A percentile compares a stretch with the other conserved stretches of the same genome.
These are phyloP conservation scores for Musca vetustissima DNA, from an alignment of 1,140 invertebrate genomes.

Conservation along the genomic window DNA sequence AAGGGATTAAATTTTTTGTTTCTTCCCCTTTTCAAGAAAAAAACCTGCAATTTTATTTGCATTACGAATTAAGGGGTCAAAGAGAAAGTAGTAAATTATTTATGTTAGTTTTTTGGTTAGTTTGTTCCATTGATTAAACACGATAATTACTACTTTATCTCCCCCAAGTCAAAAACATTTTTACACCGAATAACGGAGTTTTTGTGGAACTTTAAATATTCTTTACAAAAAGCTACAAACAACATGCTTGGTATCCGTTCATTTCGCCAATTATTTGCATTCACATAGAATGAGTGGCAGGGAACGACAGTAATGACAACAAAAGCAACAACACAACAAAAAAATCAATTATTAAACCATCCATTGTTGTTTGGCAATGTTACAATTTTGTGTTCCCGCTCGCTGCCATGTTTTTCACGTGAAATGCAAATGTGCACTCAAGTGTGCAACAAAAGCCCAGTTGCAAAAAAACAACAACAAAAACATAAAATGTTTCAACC, in stretches of 20 bases:
- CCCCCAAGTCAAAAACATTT: neutral
- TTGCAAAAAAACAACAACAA: neutral
- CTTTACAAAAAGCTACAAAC: too few species aligned
- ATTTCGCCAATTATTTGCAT: slow-evolving; percentile 9
- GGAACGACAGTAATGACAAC: neutral
- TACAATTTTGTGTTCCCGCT: neutral
- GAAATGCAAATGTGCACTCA: slow-evolving; percentile 3
- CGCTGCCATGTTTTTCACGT: neutral
- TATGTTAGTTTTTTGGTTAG: too few species aligned
- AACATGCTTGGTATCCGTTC: neutral
- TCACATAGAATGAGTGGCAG: neutral
- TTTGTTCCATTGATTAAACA: slow-evolving; percentile 14
- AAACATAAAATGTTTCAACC: too few species aligned
- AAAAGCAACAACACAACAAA: neutral
- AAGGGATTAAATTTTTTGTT: too few species aligned
- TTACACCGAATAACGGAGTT: slow-evolving; percentile 6
- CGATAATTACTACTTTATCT: neutral
- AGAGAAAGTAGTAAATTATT: too few species aligned
- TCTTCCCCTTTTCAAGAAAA: too few species aligned
- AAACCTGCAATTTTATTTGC: too few species aligned
- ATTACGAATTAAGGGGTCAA: too few species aligned
- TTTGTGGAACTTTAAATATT: neutral
- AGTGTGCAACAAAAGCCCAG: slow-evolving; percentile 4
- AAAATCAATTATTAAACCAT: slow-evolving; percentile 20
- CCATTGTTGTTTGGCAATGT: slow-evolving; percentile 11